Conservation (phyloP, 2,113 vertebrate genomes). For the Brevimyrus niger region DNA sequence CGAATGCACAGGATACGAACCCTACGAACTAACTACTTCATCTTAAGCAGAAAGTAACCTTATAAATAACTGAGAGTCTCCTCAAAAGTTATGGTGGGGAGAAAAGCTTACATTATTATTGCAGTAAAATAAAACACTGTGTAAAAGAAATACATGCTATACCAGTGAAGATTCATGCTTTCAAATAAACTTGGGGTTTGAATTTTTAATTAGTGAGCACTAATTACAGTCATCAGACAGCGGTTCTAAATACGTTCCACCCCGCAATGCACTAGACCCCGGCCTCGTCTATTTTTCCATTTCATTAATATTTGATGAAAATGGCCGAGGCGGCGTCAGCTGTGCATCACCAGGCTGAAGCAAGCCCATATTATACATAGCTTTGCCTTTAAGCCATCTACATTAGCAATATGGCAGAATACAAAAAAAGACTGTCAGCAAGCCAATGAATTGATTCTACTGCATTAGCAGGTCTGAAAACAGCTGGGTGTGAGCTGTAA, state of each 20-base stretch:
- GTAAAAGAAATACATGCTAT: slow-evolving; percentile 97
- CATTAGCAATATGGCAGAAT: slow-evolving; percentile 94
- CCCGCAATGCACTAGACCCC: slow-evolving; percentile 86
- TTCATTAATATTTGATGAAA: slow-evolving; percentile 99
- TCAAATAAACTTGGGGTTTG: slow-evolving; percentile 99
- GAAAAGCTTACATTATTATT: slow-evolving; percentile 80
- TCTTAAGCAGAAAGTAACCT: slow-evolving; percentile 56
- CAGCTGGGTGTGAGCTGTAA: slow-evolving; percentile 99
- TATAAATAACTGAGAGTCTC: slow-evolving; percentile 72
- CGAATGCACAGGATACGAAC: neutral
- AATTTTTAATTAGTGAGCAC: slow-evolving; percentile 99
- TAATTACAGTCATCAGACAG: slow-evolving; percentile 99
- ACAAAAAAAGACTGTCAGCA: slow-evolving; percentile 73
- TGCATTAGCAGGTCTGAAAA: slow-evolving; percentile 85
- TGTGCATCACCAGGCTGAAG: slow-evolving; percentile 87
- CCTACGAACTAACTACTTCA: neutral
- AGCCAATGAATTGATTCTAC: slow-evolving; percentile 93
- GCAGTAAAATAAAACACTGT: slow-evolving; percentile 97
- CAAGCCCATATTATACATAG: slow-evolving; percentile 95
- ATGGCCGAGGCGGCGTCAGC: slow-evolving; percentile 98
- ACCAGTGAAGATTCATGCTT: slow-evolving; percentile 94
- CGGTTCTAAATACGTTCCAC: slow-evolving; percentile 95
- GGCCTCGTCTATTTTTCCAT: slow-evolving; percentile 97
- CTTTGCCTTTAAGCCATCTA: slow-evolving; percentile 87
- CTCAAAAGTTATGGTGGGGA: slow-evolving; percentile 61